These are phyloP conservation scores for Heliangelus exortis DNA, from an alignment of 2,797 vertebrate genomes.

Conservation along the genomic window DNA sequence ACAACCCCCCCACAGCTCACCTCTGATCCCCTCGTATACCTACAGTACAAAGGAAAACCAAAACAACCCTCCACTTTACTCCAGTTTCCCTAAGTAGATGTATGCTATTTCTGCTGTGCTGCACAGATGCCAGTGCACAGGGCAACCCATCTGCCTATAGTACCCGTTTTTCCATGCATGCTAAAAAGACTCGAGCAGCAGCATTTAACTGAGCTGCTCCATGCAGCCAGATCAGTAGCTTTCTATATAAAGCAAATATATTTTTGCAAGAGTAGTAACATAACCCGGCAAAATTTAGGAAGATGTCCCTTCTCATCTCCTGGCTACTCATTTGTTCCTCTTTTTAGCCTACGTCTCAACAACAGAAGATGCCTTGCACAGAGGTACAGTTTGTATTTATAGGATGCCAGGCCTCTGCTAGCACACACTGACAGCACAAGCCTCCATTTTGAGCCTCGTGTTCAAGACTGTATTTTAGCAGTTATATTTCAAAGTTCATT, in stretches of 20 bases:
- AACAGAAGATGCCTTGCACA: not conserved
- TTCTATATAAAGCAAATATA: conserved; percentile 36
- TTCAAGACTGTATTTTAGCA: conserved; percentile 64
- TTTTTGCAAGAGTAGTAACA: conserved; percentile 19
- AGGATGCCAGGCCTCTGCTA: conserved; percentile 68
- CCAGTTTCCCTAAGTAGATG: conserved; percentile 30
- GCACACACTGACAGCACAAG: conserved; percentile 46
- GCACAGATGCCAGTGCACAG: conserved; percentile 37
- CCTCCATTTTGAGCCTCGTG: conserved; percentile 76
- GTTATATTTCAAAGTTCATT: conserved; percentile 50
- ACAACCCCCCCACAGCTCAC: not conserved
- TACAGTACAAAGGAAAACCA: not conserved
- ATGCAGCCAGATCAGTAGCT: conserved; percentile 5
- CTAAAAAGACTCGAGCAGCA: conserved; percentile 26
- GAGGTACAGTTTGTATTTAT: conserved; percentile 53
- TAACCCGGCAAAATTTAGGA: not conserved
- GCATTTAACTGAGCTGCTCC: conserved; percentile 50
- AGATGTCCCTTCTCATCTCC: not conserved
- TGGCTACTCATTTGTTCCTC: not conserved
- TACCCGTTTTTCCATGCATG: conserved; percentile 27
- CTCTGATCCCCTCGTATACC: not conserved
- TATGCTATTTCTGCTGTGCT: conserved; percentile 53
- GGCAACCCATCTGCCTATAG: conserved; percentile 52
- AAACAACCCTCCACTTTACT: not conserved
- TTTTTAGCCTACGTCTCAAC: not conserved